A percentile compares a stretch with the other conserved stretches of the same genome.
Evolutionary conservation across 2,888 invertebrate genomes (phyloP).

Genomic region (Synergus itoensis): DNA sequence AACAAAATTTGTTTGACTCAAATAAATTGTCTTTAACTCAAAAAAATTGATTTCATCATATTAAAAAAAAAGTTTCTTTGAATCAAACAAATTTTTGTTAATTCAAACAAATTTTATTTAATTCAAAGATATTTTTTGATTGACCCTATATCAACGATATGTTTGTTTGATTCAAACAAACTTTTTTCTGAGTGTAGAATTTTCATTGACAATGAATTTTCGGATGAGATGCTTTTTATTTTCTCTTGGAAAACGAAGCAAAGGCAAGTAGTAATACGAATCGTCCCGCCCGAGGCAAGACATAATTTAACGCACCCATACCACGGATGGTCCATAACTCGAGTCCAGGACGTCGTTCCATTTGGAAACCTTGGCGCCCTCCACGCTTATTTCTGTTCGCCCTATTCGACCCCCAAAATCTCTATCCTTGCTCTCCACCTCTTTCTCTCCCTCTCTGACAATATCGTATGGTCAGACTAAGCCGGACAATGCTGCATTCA

Average conservation of each 20-base stretch:
- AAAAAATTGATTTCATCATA: too few relatives aligned
- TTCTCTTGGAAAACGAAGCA: neutral
- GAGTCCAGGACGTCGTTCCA: conserved; percentile 60
- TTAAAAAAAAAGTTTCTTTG: too few relatives aligned
- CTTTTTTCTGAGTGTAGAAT: too few relatives aligned
- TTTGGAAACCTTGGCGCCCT: conserved; percentile 62
- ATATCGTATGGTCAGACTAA: conserved; percentile 74
- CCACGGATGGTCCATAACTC: conserved; percentile 64
- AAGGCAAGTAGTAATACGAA: conserved; percentile 46
- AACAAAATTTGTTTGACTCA: too few relatives aligned
- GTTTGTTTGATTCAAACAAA: too few relatives aligned
- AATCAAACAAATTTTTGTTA: too few relatives aligned
- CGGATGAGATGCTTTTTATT: neutral
- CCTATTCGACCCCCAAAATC: conserved; percentile 56
- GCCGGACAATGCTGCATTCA: conserved; percentile 74
- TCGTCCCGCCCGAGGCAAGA: conserved; percentile 60
- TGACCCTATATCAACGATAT: too few relatives aligned
- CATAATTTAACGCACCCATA: conserved; percentile 68
- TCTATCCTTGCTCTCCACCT: conserved; percentile 20
- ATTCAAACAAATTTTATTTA: too few relatives aligned
- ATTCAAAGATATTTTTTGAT: too few relatives aligned
- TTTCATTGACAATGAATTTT: neutral
- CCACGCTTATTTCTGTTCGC: conserved; percentile 60
- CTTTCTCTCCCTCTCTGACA: conserved; percentile 57
- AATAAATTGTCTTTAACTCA: too few relatives aligned